These are phyloP conservation scores for Glaucomys volans DNA, from an alignment of 2,113 vertebrate genomes.

Conservation along the genomic window DNA sequence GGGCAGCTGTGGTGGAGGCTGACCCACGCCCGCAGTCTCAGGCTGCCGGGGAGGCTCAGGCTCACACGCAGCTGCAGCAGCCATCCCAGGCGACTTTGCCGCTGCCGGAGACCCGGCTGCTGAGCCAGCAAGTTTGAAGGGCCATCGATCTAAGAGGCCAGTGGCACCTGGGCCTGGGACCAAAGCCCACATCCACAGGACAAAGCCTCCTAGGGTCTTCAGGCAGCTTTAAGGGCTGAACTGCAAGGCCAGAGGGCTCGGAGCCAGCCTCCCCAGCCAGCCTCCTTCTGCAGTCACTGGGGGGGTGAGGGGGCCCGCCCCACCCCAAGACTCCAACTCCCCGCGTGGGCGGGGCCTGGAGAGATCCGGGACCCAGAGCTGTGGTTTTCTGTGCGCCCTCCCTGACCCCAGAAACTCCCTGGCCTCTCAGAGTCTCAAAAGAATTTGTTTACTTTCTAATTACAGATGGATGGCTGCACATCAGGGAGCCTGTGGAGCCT, in stretches of 20 bases:
- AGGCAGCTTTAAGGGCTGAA: not conserved
- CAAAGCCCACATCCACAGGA: not conserved
- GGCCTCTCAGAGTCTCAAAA: slow-evolving; percentile 1
- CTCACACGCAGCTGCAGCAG: not conserved
- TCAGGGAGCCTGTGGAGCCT: too few relatives aligned
- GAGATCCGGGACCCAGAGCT: not conserved
- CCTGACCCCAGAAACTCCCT: not conserved
- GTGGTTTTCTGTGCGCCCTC: not conserved
- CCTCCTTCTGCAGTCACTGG: not conserved
- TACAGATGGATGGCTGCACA: not conserved
- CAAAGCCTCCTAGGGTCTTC: not conserved
- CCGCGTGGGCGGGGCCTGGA: not conserved
- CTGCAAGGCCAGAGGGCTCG: not conserved
- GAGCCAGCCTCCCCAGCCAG: accelerated
- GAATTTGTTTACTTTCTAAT: slow-evolving; percentile 38
- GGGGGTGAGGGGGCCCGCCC: too few relatives aligned
- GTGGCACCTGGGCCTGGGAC: not conserved
- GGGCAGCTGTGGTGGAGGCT: not conserved
- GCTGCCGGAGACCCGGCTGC: not conserved
- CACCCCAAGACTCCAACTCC: not conserved
- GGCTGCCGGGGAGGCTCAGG: not conserved
- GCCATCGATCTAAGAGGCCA: not conserved
- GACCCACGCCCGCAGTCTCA: not conserved
- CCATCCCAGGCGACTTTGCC: not conserved
- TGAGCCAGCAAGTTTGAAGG: not conserved